Conservation (phyloP, 2,797 vertebrate genomes). For the Amazona ochrocephala region DNA sequence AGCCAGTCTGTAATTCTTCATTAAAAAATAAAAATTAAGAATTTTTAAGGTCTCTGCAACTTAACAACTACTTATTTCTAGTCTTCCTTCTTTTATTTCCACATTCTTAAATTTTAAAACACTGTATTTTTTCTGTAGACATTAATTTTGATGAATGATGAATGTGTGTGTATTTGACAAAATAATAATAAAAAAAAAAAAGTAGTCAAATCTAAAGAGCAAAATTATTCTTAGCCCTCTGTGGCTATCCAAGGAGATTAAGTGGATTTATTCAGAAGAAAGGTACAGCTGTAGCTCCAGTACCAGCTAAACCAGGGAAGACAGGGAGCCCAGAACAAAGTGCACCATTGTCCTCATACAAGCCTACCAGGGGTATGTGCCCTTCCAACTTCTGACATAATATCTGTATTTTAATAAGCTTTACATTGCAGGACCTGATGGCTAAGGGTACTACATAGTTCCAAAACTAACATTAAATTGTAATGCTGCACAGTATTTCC, state of each 20-base stretch:
- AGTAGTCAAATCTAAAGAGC: neutral
- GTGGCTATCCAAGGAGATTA: neutral
- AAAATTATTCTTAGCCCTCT: neutral
- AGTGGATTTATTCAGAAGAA: neutral
- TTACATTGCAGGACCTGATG: neutral
- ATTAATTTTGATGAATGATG: neutral
- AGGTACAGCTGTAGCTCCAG: neutral
- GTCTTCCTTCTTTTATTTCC: neutral
- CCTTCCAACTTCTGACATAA: neutral
- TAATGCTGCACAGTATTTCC: neutral
- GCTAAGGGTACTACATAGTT: neutral
- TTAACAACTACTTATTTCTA: neutral
- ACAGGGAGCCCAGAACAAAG: neutral
- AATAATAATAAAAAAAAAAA: neutral
- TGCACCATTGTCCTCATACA: neutral
- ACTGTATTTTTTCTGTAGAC: neutral
- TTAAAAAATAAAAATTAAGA: neutral
- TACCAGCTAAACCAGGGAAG: neutral
- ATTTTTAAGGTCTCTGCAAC: neutral
- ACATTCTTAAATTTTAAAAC: neutral
- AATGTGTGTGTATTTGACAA: neutral
- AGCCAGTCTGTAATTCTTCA: neutral
- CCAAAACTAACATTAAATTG: neutral
- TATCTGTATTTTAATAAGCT: neutral
- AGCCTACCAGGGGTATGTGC: accelerated